phyloP scores from a whole-genome alignment of 1,140 invertebrate genomes.

The Limonius californicus region DNA sequence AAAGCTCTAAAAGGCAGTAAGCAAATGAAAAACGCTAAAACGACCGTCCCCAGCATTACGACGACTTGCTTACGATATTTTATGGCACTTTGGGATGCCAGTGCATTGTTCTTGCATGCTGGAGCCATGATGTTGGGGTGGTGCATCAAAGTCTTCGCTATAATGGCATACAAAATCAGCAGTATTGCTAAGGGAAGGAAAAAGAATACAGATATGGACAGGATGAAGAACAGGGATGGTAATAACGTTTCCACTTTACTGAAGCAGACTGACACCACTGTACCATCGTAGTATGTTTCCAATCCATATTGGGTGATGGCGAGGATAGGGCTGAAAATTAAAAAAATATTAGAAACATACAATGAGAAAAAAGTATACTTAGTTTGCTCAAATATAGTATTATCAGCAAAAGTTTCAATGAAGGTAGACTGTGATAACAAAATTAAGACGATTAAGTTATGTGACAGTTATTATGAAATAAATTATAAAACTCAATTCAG shows the following conservation, averaged over 20 bases:
- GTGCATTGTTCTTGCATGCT: constrained; percentile 47
- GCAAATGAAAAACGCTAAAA: constrained; percentile 87
- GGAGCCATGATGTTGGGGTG: constrained; percentile 67
- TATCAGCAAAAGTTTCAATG: too few relatives aligned
- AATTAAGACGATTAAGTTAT: too few relatives aligned
- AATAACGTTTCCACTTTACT: constrained; percentile 69
- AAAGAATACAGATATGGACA: constrained; percentile 78
- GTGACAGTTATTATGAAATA: too few relatives aligned
- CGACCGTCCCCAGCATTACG: constrained; percentile 84
- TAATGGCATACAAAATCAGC: constrained; percentile 76
- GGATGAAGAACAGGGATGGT: constrained; percentile 73
- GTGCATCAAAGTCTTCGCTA: constrained; percentile 77
- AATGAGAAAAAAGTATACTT: too few relatives aligned
- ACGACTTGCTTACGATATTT: constrained; percentile 76
- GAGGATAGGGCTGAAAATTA: constrained; percentile 71
- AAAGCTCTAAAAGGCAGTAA: constrained; percentile 82
- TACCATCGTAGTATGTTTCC: constrained; percentile 66
- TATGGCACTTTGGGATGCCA: constrained; percentile 49
- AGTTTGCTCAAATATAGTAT: too few relatives aligned
- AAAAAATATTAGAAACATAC: constrained; percentile 16
- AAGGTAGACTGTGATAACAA: too few relatives aligned
- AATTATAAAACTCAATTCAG: too few relatives aligned
- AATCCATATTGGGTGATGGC: constrained; percentile 68
- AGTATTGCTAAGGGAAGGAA: constrained; percentile 76
- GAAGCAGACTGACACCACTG: constrained; percentile 67